phyloP scores from a whole-genome alignment of 2,113 vertebrate genomes.

The Trinectes maculatus region DNA sequence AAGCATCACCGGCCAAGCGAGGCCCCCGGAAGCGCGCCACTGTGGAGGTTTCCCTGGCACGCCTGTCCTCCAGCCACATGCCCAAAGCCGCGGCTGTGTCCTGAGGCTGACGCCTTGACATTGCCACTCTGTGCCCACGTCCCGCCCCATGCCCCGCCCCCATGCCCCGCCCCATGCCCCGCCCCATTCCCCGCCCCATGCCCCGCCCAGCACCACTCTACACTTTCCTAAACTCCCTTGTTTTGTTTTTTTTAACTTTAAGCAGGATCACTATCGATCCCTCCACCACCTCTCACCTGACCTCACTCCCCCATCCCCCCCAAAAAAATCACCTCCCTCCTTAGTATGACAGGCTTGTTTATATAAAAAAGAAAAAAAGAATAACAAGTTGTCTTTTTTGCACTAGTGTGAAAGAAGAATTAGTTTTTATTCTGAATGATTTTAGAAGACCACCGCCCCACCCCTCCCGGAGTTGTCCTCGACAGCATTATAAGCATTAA shows the following conservation, averaged over 20 bases:
- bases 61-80: constrained; percentile 89
- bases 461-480: constrained; percentile 48
- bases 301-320: constrained; percentile 19
- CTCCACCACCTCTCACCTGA: constrained; percentile 33
- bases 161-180: constrained; percentile 3
- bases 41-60: constrained; percentile 90
- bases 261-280: constrained; percentile 58
- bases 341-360: constrained; percentile 90
- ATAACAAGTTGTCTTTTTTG: constrained; percentile 98
- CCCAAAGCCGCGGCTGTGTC: constrained; percentile 87
- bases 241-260: constrained; percentile 14
- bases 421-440: constrained; percentile 85
- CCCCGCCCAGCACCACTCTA: no score
- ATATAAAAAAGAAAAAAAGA: constrained; percentile 62
- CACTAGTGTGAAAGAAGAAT: constrained; percentile 99
- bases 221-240: not conserved
- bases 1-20: constrained; percentile 90
- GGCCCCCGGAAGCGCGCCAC: constrained; percentile 93
- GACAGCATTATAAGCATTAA: constrained; percentile 91
- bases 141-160: constrained; percentile 34
- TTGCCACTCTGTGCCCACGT: constrained; percentile 14
- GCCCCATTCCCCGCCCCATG: no score
- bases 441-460: constrained; percentile 84
- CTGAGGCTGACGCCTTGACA: constrained; percentile 76
- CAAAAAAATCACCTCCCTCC: constrained; percentile 70